Percentiles rank a stretch among this genome's conserved stretches.
Conservation (phyloP, 2,113 vertebrate genomes). For the Upupa epops region DNA sequence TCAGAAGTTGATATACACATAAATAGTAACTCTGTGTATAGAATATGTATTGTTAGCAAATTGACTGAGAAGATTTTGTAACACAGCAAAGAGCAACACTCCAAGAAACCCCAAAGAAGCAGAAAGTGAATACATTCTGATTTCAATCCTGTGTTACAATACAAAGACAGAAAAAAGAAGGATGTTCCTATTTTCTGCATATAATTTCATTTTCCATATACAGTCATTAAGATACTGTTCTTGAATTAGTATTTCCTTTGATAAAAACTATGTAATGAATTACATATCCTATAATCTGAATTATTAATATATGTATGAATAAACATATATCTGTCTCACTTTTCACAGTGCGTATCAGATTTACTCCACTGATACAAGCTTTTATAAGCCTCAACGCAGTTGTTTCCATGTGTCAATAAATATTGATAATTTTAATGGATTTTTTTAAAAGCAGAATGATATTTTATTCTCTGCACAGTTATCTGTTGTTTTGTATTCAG, state of each 20-base stretch:
- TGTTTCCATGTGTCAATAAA: not conserved
- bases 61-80: not conserved
- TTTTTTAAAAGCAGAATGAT: not conserved
- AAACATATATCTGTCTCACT: no score
- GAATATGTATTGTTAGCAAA: not conserved
- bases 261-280: not conserved
- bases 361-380: not conserved
- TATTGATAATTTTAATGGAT: not conserved
- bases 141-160: not conserved
- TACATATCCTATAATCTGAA: no score
- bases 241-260: not conserved
- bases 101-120: not conserved
- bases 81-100: not conserved
- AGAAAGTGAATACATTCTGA: not conserved
- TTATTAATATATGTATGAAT: no score
- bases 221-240: not conserved
- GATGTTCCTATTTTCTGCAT: not conserved
- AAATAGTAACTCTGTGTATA: not conserved
- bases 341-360: not conserved
- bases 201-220: not conserved
- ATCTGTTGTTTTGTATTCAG: constrained; percentile 19
- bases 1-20: not conserved
- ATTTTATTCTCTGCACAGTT: not conserved
- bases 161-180: not conserved
- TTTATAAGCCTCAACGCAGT: not conserved